phyloP scores from a whole-genome alignment of 2,797 vertebrate genomes.

The Halcyon badia region DNA sequence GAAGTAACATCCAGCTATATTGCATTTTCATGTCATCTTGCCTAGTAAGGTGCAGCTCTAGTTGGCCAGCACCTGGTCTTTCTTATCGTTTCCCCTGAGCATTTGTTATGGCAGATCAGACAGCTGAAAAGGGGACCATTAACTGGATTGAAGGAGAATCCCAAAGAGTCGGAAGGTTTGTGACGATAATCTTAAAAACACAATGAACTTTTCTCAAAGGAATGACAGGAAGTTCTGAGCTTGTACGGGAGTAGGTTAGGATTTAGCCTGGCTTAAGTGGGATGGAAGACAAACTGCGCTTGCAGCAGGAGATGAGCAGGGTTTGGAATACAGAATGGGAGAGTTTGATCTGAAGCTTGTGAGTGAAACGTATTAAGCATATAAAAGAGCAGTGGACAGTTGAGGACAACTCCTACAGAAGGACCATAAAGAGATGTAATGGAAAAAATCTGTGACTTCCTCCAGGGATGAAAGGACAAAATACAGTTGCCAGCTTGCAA shows the following conservation, averaged over 20 bases:
- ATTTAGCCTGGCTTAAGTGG: slow-evolving; percentile 54
- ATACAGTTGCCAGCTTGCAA: not conserved
- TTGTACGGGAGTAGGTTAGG: slow-evolving; percentile 20
- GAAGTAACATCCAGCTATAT: not conserved
- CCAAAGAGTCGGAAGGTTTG: not conserved
- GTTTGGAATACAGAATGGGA: slow-evolving; percentile 29
- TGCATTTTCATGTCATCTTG: accelerated
- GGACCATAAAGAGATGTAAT: not conserved
- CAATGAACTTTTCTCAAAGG: slow-evolving; percentile 11
- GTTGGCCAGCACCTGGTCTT: not conserved
- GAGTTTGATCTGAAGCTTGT: not conserved
- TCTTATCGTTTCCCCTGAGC: not conserved
- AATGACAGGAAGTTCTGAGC: slow-evolving; percentile 38
- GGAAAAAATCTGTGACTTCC: not conserved
- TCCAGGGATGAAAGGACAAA: not conserved
- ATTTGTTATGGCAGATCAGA: not conserved
- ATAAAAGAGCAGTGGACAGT: not conserved
- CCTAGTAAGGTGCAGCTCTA: not conserved
- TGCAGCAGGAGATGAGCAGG: slow-evolving; percentile 5
- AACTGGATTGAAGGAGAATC: not conserved
- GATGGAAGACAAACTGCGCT: slow-evolving; percentile 33
- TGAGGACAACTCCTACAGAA: not conserved
- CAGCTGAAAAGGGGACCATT: not conserved
- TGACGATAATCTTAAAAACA: not conserved
- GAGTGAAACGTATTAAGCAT: not conserved